phyloP scores from a whole-genome alignment of 2,113 vertebrate species.

The Recurvirostra avosetta region DNA sequence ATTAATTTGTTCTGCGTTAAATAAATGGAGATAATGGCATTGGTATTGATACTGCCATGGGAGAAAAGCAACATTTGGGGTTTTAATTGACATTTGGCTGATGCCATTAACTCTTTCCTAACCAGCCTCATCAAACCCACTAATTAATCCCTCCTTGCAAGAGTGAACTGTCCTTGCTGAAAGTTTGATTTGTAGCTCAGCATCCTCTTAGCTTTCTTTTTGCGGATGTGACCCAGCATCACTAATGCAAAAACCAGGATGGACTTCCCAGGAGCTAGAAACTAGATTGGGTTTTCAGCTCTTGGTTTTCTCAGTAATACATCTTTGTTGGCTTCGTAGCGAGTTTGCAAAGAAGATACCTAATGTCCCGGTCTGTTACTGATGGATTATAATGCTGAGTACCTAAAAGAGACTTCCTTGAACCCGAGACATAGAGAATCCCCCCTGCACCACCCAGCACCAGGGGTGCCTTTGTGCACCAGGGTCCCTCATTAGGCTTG shows the following conservation, averaged over 20 bases:
- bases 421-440: not conserved
- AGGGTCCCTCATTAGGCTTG: not conserved
- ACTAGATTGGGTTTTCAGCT: not conserved
- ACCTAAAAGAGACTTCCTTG: not conserved
- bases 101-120: constrained; percentile 14
- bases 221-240: not conserved
- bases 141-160: not conserved
- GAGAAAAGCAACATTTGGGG: constrained; percentile 6
- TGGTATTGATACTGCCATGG: constrained; percentile 16
- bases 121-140: not conserved
- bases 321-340: not conserved
- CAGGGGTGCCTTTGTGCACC: not conserved
- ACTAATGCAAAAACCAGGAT: not conserved
- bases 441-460: not conserved
- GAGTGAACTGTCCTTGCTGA: not conserved
- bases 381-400: not conserved
- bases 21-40: not conserved
- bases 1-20: constrained; percentile 10
- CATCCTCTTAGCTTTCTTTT: not conserved
- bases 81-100: constrained; percentile 19
- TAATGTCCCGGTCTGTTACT: not conserved
- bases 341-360: not conserved
- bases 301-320: not conserved
- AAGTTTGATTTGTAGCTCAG: constrained; percentile 11
- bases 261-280: not conserved